Percentiles rank a stretch among this genome's conserved stretches.
These are phyloP conservation scores for Brachionus paranguensis DNA, from an alignment of 1,140 invertebrate genomes.

Conservation along the genomic window DNA sequence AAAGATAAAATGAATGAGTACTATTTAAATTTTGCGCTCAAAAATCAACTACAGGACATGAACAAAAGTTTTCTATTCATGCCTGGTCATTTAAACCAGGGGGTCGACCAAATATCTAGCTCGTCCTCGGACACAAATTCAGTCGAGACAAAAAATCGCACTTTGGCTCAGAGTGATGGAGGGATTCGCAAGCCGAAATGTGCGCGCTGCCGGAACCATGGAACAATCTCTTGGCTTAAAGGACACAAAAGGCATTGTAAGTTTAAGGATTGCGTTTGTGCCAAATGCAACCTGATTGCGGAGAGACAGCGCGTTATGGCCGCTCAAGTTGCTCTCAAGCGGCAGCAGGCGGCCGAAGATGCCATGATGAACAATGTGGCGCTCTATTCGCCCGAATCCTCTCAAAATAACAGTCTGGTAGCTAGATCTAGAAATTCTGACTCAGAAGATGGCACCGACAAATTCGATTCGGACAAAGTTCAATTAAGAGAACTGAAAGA, in stretches of 20 bases:
- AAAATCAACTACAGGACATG: neutral
- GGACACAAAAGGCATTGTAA: slow-evolving; percentile 84
- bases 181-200: slow-evolving; percentile 58
- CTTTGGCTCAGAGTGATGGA: neutral
- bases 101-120: neutral
- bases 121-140: neutral
- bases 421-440: slow-evolving; percentile 83
- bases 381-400: slow-evolving; percentile 59
- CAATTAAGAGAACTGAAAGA: neutral
- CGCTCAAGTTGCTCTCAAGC: slow-evolving; percentile 75
- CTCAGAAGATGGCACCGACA: slow-evolving; percentile 60
- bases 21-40: neutral
- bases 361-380: slow-evolving; percentile 84
- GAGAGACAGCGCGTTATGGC: slow-evolving; percentile 56
- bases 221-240: slow-evolving; percentile 72
- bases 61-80: neutral
- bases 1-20: neutral
- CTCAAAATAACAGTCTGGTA: slow-evolving; percentile 64
- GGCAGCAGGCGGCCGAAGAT: slow-evolving; percentile 93
- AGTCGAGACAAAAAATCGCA: neutral
- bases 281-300: slow-evolving; percentile 73
- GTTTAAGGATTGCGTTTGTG: slow-evolving; percentile 71
- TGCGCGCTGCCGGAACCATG: slow-evolving; percentile 70
- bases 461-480: slow-evolving; percentile 13
- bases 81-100: neutral